Base-by-base conservation (phyloP, 2,113 vertebrate species). In the Macrotis lagotis region DNA sequence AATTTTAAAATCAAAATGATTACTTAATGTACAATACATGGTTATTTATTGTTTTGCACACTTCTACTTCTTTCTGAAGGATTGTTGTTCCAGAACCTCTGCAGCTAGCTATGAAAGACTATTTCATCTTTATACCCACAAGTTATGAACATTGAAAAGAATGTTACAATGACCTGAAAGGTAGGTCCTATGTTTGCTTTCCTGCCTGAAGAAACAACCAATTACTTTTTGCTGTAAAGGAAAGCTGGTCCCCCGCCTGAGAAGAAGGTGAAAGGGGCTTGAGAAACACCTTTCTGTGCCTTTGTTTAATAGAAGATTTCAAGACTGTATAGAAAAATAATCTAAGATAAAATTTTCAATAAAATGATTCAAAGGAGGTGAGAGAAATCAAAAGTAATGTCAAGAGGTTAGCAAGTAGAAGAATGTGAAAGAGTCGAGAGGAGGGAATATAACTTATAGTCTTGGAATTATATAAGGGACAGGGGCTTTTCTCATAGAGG, bases 1-100 rank as follows among this genome's bases (percentile, higher is more conserved):
- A 16, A 24, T 44, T 83, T 89, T 95, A 90, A 24, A 53, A 94
- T 92, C 47, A 93, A 94, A 94, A 91, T 9, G 50, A 91, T 95
- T 90, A 74, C 48, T 52, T 25, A n/a, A 37, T 91, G 22, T 88
- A 74, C 0, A 37, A 49, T 49, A 66, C 50, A 22, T 50, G 5
- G 94, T 50, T 94, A 59, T 95, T 94, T 88, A 49, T 91, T 89
- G 22, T 19, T 90, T 55, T 90, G 91, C 8, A 91, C 28, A 90
- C 50, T 96, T 90, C 66, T 95, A 19, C 66, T 94, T 94, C 53
- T 5, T 66, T 11, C 50, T 91, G 6, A 44, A 83, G 19, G 7
- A 1, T 83, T 83, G 16, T 66, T 66, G 49, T 88, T 52, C 1
- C 88, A 53, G n/a, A 19, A 44, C 66, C 16, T 83, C n/a, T 83